Base-by-base conservation (phyloP, 2,113 vertebrate genomes). In the Archilochus colubris region DNA sequence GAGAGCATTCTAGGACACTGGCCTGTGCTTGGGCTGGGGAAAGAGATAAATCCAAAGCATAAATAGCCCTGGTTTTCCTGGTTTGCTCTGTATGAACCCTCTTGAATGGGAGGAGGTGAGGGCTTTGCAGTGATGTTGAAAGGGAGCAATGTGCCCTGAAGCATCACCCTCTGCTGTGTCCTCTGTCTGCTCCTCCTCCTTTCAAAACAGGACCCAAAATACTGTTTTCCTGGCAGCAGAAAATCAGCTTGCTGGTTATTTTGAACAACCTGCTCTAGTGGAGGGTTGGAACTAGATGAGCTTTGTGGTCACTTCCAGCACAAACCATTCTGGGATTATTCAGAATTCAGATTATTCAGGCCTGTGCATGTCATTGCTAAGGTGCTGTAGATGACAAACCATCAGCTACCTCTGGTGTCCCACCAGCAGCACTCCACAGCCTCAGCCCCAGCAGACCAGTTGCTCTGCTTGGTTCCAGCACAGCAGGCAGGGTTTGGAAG, bases 321-420 rank as follows among this genome's bases (percentile, higher is more conserved):
- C 46, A 48, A 22, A 48, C 46, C 46, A 22, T 19, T 20, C 18
- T 48, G 46, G 19, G 46, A 48, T 48, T 48, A 20, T 31, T 51
- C 44, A 53, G 50, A 27, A 13, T 40, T 40, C 40, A 40, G 46
- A 48, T 48, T 48, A 20, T 31, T 51, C 44, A 53, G 50, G 23
- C 21, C 61, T 24, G 1, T 5, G 44, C 15, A 6, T 3, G 40
- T 40, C 67, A 14, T 30, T 53, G 54, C 51, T 55, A 59, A 11
- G 3, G 5, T 33, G 72, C 66, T 73, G 25, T 43, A 31, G 51
- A 3, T 31, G 54, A 83, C 0, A 1, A 27, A 57, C 48, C 4
- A 1, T 18, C 78, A 81, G 4, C 31, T 17, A 31, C 15, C 0
- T 0, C n/a, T 15, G 3, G 0, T 20, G 62, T 51, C 76, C 46